Conservation (phyloP, 2,797 vertebrate species). For the Epinephelus coioides region DNA sequence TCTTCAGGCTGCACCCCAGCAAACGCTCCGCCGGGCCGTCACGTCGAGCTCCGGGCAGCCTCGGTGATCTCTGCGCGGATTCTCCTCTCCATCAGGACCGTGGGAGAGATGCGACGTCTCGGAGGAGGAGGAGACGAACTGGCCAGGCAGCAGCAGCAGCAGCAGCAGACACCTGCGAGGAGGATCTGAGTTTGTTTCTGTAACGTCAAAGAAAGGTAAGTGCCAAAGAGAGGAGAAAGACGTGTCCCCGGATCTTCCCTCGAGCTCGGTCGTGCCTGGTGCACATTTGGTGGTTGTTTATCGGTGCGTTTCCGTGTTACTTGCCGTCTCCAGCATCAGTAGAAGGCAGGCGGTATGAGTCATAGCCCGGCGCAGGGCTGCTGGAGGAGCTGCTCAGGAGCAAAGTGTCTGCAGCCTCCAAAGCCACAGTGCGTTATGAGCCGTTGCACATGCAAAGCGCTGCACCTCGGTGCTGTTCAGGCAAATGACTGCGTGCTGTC, state of each 20-base stretch:
- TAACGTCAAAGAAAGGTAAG: slow-evolving; percentile 59
- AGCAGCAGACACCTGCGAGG: slow-evolving; percentile 65
- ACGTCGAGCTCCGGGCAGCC: slow-evolving; percentile 16
- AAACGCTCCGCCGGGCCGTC: background rate
- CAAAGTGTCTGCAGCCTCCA: slow-evolving; percentile 52
- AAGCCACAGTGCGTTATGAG: slow-evolving; percentile 18
- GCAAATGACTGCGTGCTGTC: slow-evolving; percentile 25
- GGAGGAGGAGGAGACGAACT: slow-evolving; percentile 72
- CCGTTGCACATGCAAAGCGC: slow-evolving; percentile 29
- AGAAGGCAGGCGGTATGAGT: slow-evolving; percentile 66
- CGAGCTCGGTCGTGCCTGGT: background rate
- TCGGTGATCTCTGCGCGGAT: slow-evolving; percentile 36
- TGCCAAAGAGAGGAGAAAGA: background rate
- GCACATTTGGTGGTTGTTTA: slow-evolving; percentile 18
- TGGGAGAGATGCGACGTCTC: slow-evolving; percentile 78
- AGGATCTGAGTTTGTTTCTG: slow-evolving; percentile 70
- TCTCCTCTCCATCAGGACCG: slow-evolving; percentile 44
- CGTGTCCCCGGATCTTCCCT: accelerated
- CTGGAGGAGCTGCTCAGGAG: slow-evolving; percentile 50
- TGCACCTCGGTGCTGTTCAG: background rate
- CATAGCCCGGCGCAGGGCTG: slow-evolving; percentile 70
- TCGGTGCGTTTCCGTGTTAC: slow-evolving; percentile 39
- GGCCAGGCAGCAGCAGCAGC: slow-evolving; percentile 58
- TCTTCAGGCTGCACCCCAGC: background rate
- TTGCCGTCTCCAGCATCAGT: slow-evolving; percentile 53